These are phyloP conservation scores for Ctenopoma multispine DNA, from an alignment of 2,797 vertebrate genomes.

Conservation along the genomic window DNA sequence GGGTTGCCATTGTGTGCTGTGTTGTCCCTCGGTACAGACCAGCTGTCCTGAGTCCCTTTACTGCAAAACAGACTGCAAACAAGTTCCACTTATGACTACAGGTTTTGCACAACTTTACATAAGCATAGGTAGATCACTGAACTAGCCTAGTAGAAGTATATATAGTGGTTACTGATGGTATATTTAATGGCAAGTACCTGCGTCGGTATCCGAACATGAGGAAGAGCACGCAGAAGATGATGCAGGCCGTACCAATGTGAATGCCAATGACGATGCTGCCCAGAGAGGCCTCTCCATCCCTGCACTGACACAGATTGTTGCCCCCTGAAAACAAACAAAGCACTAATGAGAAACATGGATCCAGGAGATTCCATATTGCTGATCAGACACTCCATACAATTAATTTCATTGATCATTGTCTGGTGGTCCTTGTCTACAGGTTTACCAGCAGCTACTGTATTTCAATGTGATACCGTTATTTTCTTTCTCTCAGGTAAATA, in stretches of 20 bases:
- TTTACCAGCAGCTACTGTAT: background rate
- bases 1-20: slow-evolving; percentile 64
- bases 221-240: slow-evolving; percentile 87
- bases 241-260: slow-evolving; percentile 86
- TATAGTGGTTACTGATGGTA: background rate
- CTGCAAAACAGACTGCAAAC: slow-evolving; percentile 80
- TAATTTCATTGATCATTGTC: background rate
- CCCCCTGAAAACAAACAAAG: slow-evolving; percentile 60
- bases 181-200: slow-evolving; percentile 69
- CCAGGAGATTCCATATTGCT: too few species aligned
- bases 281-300: slow-evolving; percentile 77
- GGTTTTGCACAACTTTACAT: background rate
- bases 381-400: too few species aligned
- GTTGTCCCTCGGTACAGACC: slow-evolving; percentile 79
- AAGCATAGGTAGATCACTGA: background rate
- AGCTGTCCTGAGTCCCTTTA: slow-evolving; percentile 79
- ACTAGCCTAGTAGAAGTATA: background rate
- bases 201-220: slow-evolving; percentile 87
- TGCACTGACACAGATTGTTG: slow-evolving; percentile 77
- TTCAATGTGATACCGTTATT: too few species aligned
- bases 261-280: slow-evolving; percentile 85
- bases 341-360: background rate
- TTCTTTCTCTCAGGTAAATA: too few species aligned
- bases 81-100: slow-evolving; percentile 17
- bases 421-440: background rate